Percentiles rank a stretch among this genome's conserved stretches.
Conservation (phyloP, 1,140 invertebrate genomes). For the Propsilocerus akamusi region DNA sequence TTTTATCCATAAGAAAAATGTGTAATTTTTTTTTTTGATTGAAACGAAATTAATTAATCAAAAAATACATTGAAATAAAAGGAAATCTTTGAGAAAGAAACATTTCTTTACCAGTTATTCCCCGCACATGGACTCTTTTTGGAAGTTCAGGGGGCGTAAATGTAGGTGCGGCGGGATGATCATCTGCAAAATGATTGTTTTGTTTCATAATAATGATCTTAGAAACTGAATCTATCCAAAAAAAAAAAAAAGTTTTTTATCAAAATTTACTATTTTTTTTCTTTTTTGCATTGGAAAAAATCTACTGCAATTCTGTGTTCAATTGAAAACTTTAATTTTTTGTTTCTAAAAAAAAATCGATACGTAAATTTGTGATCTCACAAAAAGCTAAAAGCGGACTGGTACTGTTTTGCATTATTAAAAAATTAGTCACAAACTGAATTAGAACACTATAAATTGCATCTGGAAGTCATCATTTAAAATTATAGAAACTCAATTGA, state of each 20-base stretch:
- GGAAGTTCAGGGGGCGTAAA: conserved; percentile 93
- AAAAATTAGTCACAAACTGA: too few relatives aligned
- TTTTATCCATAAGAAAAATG: too few relatives aligned
- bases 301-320: neutral
- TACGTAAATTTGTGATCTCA: neutral
- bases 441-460: too few relatives aligned
- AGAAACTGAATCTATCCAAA: neutral
- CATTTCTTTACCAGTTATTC: conserved; percentile 38
- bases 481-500: neutral
- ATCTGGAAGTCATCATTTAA: too few relatives aligned
- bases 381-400: too few relatives aligned
- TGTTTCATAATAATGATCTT: neutral
- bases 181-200: conserved; percentile 83
- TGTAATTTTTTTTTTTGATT: too few relatives aligned
- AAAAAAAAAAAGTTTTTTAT: conserved; percentile 9
- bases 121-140: conserved; percentile 90
- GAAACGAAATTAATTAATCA: too few relatives aligned
- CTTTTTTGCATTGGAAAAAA: neutral
- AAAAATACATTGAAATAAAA: too few relatives aligned
- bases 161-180: conserved; percentile 81
- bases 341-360: neutral
- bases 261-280: neutral
- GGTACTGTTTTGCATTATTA: too few relatives aligned
- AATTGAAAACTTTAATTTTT: neutral
- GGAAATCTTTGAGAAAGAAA: too few relatives aligned